Base-by-base conservation (phyloP, 2,888 invertebrate species). In the Nemotelus pantherinus region DNA sequence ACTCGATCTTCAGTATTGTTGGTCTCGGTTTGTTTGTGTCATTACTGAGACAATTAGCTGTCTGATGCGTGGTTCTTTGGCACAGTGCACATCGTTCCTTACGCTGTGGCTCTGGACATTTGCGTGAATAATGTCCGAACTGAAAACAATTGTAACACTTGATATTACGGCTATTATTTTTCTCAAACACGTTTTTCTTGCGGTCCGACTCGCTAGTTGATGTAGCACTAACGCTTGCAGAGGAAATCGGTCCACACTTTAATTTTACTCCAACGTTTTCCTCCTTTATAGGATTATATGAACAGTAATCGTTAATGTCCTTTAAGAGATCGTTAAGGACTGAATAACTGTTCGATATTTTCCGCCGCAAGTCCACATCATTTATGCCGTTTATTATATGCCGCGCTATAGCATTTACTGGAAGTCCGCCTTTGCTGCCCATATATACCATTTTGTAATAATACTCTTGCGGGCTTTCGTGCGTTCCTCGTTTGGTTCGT, bases 321-420 rank as follows among this genome's bases (percentile, higher is more conserved):
- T 50, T 5, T 50, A 50, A 50, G 5, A 80, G 63, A 9, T 78
- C 70, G 44, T 72, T 77, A 50, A 77, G 77, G 4, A 7, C 2
- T 2, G 6, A 10, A 43, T 80, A 80, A 9, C 77, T 57, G 65
- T 80, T 80, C 0, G 79, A 80, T n/a, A 80, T 79, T 78, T 78
- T 79, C 10, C 74, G 78, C 43, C 75, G 57, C 44, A 80, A 50
- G 39, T 79, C 79, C 3, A 53, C 39, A 5, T 80, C 77, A 48
- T 79, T 80, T 7, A 80, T 78, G 1, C 80, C 78, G 57, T 80
- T 80, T 41, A 80, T 65, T 6, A 81, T 80, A 50, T 81, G 79
- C 9, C 78, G 77, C 41, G 70, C 71, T 7, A 77, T 80, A 7
- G 79, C 77, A 43, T 72, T 41, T 10, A 80, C 78, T 45, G 48